Evolutionary conservation across 2,797 vertebrate species (phyloP), one percentile per base, ranked within the genome.

Genomic region (Anabas testudineus): DNA sequence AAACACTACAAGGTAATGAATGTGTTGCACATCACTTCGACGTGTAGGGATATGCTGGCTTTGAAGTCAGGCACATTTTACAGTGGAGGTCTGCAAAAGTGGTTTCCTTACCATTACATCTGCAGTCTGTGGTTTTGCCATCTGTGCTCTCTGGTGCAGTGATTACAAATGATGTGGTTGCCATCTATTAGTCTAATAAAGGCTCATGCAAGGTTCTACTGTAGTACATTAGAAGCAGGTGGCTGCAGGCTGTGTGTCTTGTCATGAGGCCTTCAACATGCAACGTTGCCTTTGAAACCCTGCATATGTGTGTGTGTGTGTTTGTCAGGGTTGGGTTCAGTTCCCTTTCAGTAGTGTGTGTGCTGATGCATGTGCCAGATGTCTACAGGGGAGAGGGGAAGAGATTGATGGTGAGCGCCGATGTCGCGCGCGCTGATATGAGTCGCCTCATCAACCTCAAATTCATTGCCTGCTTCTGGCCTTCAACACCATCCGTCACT

Each of bases 371-470:
- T 90, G 86, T 88, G 82, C 88, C 75, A 87, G 83, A 85, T 88
- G 80, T 88, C 82, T 86, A 80, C 80, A 73, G 85, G 69, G 84
- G 84, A 88, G 85, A 84, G 71, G 80, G 80, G 58, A 84, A 71
- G 88, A 93, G 92, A 94, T 93, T 93, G 92, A 94, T 94, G 89
- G 88, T 55, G 76, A 89, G 90, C 84, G 74, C 90, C 87, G 90
- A 88, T 93, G 88, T 91, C 71, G 85, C 91, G 67, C 72, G 84
- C 90, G 90, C 86, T 87, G 90, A 93, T 95, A 93, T 93, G 92
- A 94, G 88, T 90, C 92, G 92, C 90, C 91, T 94, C 93, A 94
- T 95, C 93, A 94, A 94, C 91, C 91, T 91, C 89, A 82, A 93
- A 93, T 92, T 91, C 90, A 89, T 90, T 88, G 91, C 83, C 84